Conservation (phyloP, 2,113 vertebrate genomes). For the Atrichornis clamosus region DNA sequence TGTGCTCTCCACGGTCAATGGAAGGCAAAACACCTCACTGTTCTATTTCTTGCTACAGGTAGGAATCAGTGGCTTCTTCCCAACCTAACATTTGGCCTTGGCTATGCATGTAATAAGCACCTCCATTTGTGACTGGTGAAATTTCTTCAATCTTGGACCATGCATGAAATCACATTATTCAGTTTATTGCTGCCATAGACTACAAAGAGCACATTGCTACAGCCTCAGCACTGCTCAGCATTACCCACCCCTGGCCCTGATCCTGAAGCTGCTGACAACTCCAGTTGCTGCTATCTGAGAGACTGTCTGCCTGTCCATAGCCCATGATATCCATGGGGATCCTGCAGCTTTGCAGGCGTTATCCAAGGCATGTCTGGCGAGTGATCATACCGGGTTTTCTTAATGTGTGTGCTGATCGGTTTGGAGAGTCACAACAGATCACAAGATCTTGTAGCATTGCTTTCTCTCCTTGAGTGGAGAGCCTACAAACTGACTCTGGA, state of each 20-base stretch:
- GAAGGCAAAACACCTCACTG: background rate
- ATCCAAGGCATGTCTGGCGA: background rate
- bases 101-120: background rate
- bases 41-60: background rate
- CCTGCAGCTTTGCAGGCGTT: fast-evolving
- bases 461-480: background rate
- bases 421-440: background rate
- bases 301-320: background rate
- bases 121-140: background rate
- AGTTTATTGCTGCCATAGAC: background rate
- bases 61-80: background rate
- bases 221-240: background rate
- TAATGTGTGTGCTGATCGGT: background rate
- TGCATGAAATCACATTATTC: background rate
- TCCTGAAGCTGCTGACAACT: background rate
- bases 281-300: background rate
- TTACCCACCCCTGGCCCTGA: background rate
- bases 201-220: background rate
- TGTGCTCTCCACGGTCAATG: background rate
- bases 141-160: background rate
- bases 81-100: background rate
- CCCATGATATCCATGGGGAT: background rate
- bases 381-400: background rate
- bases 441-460: background rate
- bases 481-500: background rate